Evolutionary conservation across 1,140 invertebrate species (phyloP).

Genomic region (Wasmannia auropunctata): DNA sequence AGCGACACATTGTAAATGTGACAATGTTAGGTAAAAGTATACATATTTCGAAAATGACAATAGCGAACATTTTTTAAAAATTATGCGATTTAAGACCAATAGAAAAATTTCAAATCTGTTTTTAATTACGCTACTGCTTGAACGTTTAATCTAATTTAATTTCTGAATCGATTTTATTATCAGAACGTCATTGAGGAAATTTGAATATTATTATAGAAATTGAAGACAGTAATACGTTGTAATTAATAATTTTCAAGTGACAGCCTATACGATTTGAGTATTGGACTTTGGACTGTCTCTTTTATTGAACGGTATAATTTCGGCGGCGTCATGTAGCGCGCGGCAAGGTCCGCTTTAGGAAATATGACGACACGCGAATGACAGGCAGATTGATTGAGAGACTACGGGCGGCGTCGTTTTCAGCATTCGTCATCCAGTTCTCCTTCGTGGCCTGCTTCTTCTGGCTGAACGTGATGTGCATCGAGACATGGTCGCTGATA

Average conservation of each 20-base stretch:
- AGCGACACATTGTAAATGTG: not conserved
- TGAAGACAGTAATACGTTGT: not conserved
- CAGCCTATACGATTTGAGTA: not conserved
- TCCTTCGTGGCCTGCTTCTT: conserved; percentile 92
- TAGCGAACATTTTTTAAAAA: not conserved
- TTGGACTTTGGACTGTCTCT: not conserved
- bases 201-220: too few relatives aligned
- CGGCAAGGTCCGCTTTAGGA: not conserved
- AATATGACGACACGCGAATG: not conserved
- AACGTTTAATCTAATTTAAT: not conserved
- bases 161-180: not conserved
- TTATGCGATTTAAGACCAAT: not conserved
- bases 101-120: not conserved
- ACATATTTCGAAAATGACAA: not conserved
- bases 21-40: not conserved
- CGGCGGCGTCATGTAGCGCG: not conserved
- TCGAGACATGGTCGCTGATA: conserved; percentile 87
- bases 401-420: conserved; percentile 58
- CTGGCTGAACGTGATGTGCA: conserved; percentile 92
- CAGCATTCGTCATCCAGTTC: conserved; percentile 89
- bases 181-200: not conserved
- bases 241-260: not conserved
- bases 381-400: conserved; percentile 4
- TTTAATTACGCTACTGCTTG: not conserved
- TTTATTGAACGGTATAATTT: not conserved